phyloP scores from a whole-genome alignment of 2,113 vertebrate species.

The Vimba vimba region DNA sequence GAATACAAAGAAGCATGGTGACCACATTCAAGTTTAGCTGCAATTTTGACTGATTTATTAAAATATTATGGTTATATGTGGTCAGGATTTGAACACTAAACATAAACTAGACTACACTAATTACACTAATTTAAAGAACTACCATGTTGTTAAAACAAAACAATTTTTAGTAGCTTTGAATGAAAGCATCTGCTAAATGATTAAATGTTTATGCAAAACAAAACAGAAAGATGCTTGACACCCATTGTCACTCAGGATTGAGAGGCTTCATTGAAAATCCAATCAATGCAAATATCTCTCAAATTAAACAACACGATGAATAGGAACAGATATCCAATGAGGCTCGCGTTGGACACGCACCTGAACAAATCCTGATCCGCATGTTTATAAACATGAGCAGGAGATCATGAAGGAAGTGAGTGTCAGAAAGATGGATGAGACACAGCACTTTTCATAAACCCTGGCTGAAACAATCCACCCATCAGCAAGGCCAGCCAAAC shows the following conservation, averaged over 20 bases:
- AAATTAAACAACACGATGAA: neutral
- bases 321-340: neutral
- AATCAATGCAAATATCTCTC: neutral
- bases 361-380: neutral
- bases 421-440: slow-evolving; percentile 46
- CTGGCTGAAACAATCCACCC: slow-evolving; percentile 25
- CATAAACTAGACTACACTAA: neutral
- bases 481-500: slow-evolving; percentile 46
- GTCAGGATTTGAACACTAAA: neutral
- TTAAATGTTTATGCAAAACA: neutral
- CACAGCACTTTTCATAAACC: slow-evolving; percentile 25
- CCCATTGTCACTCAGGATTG: neutral
- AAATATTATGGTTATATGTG: neutral
- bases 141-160: neutral
- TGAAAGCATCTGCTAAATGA: too few relatives aligned
- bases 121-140: neutral
- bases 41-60: neutral
- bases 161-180: too few relatives aligned
- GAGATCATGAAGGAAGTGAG: neutral
- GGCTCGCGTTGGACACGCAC: neutral
- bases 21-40: neutral
- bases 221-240: neutral
- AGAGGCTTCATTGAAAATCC: neutral
- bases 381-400: neutral
- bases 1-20: neutral